Base-by-base conservation (phyloP, 92 coral and sea anemone genomes). In the Isaurus tuberculatus region DNA sequence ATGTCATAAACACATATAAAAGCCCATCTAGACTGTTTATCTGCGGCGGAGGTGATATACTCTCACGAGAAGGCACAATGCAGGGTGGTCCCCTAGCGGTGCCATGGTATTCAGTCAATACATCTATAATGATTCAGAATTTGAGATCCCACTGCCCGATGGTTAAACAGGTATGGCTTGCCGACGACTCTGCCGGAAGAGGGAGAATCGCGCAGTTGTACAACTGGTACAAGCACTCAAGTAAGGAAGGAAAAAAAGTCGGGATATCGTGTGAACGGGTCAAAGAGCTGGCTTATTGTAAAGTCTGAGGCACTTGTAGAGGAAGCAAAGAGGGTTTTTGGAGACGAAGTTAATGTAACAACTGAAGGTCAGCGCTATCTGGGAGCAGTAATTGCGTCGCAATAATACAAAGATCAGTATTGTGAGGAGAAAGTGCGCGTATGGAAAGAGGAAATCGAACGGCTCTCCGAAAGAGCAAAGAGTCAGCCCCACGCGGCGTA, bases 191-290 rank as follows among this genome's bases (percentile, higher is more conserved):
- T 2, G 85, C 85, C 3, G 58, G 85, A 11, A 63, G 75, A 17
- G 85, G 85, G 4, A 80, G 31, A 26, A 83, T 88, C 15, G 30
- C 36, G 57, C 78, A 84, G 10, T 44, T 83, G 26, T 84, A 65
- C 58, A 51, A 44, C 43, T 88, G 88, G 85, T 84, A 74, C 84
- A 83, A 75, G 79, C 23, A 29, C 34, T 49, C 83, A 25, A 44
- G 65, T 33, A 6, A 49, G 73, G 90, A 82, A 67, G 90, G 92
- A 37, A 86, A 31, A 61, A 68, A 86, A 79, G 68, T 86, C 36
- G 36, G 92, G 87, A 7, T 89, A 89, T 51, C 30, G 78, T n/a
- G 88, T 88, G 11, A 84, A 84, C 28, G 92, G 92, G 7, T 32
- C 75, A n/a, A 85, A 85, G 78, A 85, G 85, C 84, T 77, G 89